A percentile compares a stretch with the other conserved stretches of the same genome.
phyloP scores from a whole-genome alignment of 2,888 invertebrate genomes.

The Drosophila kuntzei region DNA sequence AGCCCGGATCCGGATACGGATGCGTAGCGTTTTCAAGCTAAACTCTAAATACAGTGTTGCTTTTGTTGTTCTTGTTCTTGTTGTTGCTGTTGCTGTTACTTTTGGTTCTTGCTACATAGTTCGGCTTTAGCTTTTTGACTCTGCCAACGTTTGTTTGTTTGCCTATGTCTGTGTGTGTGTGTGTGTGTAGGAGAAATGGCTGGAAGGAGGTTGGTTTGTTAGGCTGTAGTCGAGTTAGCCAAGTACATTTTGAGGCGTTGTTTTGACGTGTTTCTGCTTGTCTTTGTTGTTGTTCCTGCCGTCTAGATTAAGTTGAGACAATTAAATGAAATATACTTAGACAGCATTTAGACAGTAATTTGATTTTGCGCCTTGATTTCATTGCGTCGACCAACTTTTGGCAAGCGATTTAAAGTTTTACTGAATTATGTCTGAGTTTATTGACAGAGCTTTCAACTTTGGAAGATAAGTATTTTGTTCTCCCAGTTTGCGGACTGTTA shows the following conservation, averaged over 20 bases:
- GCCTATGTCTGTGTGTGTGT: slow-evolving; percentile 23
- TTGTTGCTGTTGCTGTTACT: slow-evolving; percentile 27
- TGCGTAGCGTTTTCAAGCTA: slow-evolving; percentile 57
- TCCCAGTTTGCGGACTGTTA: not conserved
- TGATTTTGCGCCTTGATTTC: slow-evolving; percentile 66
- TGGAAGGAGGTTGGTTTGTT: slow-evolving; percentile 10
- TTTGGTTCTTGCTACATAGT: slow-evolving; percentile 55
- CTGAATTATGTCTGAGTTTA: slow-evolving; percentile 13
- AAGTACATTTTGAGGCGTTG: slow-evolving; percentile 71
- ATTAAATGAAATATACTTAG: slow-evolving; percentile 70
- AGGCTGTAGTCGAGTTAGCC: slow-evolving; percentile 33
- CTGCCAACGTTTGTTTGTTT: slow-evolving; percentile 57
- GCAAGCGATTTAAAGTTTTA: slow-evolving; percentile 13
- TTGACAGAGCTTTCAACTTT: not conserved
- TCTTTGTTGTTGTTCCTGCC: slow-evolving; percentile 39
- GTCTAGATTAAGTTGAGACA: slow-evolving; percentile 63
- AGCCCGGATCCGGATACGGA: slow-evolving; percentile 55
- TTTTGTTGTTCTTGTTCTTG: slow-evolving; percentile 7
- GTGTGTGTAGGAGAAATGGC: slow-evolving; percentile 13
- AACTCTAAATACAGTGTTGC: slow-evolving; percentile 42
- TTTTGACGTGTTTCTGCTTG: slow-evolving; percentile 59
- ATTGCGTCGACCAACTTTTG: slow-evolving; percentile 28
- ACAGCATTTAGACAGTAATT: slow-evolving; percentile 75
- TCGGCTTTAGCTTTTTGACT: slow-evolving; percentile 56
- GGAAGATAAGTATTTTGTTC: not conserved